Evolutionary conservation across 2,888 invertebrate species (phyloP), one percentile per base, ranked within the genome.

Genomic region (Patella pellucida): DNA sequence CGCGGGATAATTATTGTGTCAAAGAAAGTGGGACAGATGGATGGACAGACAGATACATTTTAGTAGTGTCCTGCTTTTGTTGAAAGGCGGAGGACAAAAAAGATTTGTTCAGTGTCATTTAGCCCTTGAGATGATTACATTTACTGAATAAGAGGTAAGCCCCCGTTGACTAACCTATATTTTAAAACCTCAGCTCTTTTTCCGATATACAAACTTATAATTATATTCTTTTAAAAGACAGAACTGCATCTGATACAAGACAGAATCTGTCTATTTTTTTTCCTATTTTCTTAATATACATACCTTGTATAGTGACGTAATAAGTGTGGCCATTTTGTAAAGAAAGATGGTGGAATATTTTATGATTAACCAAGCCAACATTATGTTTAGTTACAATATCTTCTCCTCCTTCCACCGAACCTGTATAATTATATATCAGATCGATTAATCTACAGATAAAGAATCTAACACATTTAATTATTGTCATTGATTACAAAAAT

Each of bases 221-320:
- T 4, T 54, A 7, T 16, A 16, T 15, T 54, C n/a, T 4, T n/a
- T 15, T 54, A 54, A 15, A 3, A 16, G n/a, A 54, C n/a, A 54
- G 16, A 15, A 54, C 16, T 16, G n/a, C 16, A 54, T 3, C 54
- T 54, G 1, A 54, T 15, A 16, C 7, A 54, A 54, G 54, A n/a
- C 16, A 16, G 54, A 54, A n/a, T 16, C n/a, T 54, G 16, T 54
- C n/a, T 54, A 54, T 16, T 7, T n/a, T 4, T 54, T 16, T 15
- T 15, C 1, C 54, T 54, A 54, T n/a, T n/a, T 54, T 16, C 51
- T 52, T 2, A n/a, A 14, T 54, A 68, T 69, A 9, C 1, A 19
- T 76, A 85, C 85, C 85, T 77, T 72, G 79, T 0, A 85, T 78
- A 12, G 83, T 81, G 16, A 82, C 83, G 73, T 82, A 84, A 72